Base-by-base conservation (phyloP, 2,797 vertebrate species). In the Malacoraja senta region DNA sequence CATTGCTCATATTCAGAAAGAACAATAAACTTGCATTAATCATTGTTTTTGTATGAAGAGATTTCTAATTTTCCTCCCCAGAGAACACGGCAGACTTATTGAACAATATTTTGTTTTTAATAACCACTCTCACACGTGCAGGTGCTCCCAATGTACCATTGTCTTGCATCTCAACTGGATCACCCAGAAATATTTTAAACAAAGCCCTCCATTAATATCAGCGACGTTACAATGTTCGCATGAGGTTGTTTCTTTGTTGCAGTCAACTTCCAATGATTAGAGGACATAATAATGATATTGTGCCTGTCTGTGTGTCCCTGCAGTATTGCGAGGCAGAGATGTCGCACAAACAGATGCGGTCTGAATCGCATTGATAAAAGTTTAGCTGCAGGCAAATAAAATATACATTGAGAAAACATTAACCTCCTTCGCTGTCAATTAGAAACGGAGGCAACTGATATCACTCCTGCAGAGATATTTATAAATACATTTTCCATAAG, bases 351-450 rank as follows among this genome's bases (percentile, higher is more conserved):
- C 83, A 86, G 83, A 86, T 86, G 61, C 63, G 63, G 83, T 8
- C 83, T 86, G 58, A 15, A 65, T 86, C 58, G 19, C 58, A 58
- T 81, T 84, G 26, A 61, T 84, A 61, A 84, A 53, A 53, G 53
- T 84, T 84, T 86, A n/a, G 83, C 83, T 65, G 61, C n/a, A 63
- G 58, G 83, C 83, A 86, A 86, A 86, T 17, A 78, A 7, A 86
- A 63, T 13, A 78, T 81, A 32, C 29, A 63, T 17, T 86, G 83
- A n/a, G 61, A 53, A 83, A 78, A 83, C 44, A 83, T 53, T 29
- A 83, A 58, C 21, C 24, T 83, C 24, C 10, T 83, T 83, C 26
- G 80, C 80, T 24, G 21, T 81, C 38, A 58, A 58, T 83, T 44
- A 58, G 3, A 6, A 83, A 32, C 29, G 17, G 63, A 86, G 83